Base-by-base conservation (phyloP, 1,140 invertebrate species). In the Lucilia sericata region DNA sequence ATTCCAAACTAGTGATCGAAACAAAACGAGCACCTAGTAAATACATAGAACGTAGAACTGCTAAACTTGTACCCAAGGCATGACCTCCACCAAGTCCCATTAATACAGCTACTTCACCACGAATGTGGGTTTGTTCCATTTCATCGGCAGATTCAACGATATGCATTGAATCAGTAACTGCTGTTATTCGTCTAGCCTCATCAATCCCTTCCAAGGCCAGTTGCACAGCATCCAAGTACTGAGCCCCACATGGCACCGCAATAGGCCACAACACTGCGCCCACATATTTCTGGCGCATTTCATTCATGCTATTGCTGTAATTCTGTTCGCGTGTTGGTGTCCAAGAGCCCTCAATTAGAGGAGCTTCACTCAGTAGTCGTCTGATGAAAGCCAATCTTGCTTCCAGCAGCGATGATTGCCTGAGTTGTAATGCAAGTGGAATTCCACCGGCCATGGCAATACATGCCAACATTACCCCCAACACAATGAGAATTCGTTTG, bases 1-100 rank as follows among this genome's bases (percentile, higher is more conserved):
- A 96, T 85, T 93, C 95, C 82, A 89, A 84, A 89, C 96, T 95
- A 0, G 95, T 96, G 5, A 96, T 90, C 0, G 95, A 95, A 87
- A 96, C 93, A 86, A 95, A 95, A 47, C 95, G 92, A 30, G 94
- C 94, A 14, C 95, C 95, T 51, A 96, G 90, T 78, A 94, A 92
- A 88, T 96, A 96, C 87, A 95, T 94, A 83, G 94, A 94, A 65
- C 95, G 91, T 82, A 96, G 90, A 25, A 94, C 94, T 8, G 94
- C 94, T 82, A 96, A 91, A 88, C 95, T 95, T 86, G 93, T 95
- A 84, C 95, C 95, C 83, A 96, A 92, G 36, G 94, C 93, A 88
- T 96, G 95, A 14, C 95, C 95, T 25, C 95, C 95, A 88, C 95
- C 94, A n/a, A 95, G 91, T 2, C 95, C 95, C 85, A 96, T 93